Evolutionary conservation across 1,140 invertebrate species (phyloP), one percentile per base, ranked within the genome.

Genomic region (Ceratina australensis): DNA sequence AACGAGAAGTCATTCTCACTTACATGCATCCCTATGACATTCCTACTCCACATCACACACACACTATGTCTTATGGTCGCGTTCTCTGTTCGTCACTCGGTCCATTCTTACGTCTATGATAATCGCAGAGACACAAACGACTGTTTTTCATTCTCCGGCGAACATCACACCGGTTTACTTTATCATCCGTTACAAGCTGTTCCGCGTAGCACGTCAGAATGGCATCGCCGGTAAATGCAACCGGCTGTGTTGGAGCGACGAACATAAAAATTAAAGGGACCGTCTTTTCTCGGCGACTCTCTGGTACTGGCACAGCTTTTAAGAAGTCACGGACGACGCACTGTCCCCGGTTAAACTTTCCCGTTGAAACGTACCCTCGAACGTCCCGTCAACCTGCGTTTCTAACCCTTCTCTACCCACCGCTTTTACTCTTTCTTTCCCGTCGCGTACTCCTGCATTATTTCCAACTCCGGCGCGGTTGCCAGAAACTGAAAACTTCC

Each of bases 301-400:
- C 18, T 67, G 65, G 15, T 67, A n/a, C 18, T 54, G 50, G 65
- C 65, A 24, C 52, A 18, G 65, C 65, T 67, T 52, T 67, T 67
- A 67, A 67, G 65, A 67, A 67, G 65, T 67, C 65, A 54, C 64
- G 49, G 64, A 54, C 64, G 49, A 49, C 64, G 8, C 64, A 52
- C 49, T 67, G 65, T 67, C 49, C 65, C 49, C 13, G 1, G 49
- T 10, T 15, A 67, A 67, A 67, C 65, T 68, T 68, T 10, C 12
- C 50, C 47, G 65, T 68, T 68, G 16, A 68, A 68, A 50, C 47
- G 47, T 18, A 18, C 42, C 47, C 20, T 20, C 7, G 22, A 54
- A 68, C 65, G 49, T 67, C 50, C 24, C 65, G 49, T 68, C 65
- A 20, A 28, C 24, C 13, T 54, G 65, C 65, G 20, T 54, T 52